A percentile compares a stretch with the other conserved stretches of the same genome.
phyloP scores from a whole-genome alignment of 2,113 vertebrate species.

The Festucalex cinctus region DNA sequence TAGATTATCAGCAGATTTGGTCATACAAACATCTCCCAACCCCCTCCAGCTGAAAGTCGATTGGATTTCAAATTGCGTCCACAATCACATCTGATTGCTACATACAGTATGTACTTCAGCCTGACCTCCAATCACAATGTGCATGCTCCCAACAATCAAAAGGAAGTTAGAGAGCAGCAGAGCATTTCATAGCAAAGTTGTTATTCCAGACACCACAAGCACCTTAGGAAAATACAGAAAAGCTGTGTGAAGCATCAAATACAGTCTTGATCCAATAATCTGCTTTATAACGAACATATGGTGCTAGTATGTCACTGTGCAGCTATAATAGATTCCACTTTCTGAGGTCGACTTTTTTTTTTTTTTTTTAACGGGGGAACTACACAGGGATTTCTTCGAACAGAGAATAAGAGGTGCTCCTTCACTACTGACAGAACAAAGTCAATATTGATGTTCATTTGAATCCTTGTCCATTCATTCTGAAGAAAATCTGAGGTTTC shows the following conservation, averaged over 20 bases:
- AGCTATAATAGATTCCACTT: too few relatives aligned
- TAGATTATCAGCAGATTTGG: constrained; percentile 10
- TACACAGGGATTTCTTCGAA: too few relatives aligned
- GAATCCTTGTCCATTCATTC: not conserved
- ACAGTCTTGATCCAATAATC: constrained; percentile 7
- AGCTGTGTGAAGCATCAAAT: constrained; percentile 26
- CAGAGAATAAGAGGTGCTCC: too few relatives aligned
- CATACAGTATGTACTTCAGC: constrained; percentile 34
- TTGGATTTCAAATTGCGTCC: constrained; percentile 25
- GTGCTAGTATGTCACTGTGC: too few relatives aligned
- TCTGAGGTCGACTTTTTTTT: too few relatives aligned
- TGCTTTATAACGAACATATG: not conserved
- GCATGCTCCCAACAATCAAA: constrained; percentile 35
- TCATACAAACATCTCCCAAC: not conserved
- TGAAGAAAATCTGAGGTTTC: not conserved
- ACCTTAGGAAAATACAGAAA: constrained; percentile 11
- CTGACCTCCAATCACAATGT: constrained; percentile 25
- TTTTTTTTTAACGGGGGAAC: too few relatives aligned
- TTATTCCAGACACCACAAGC: constrained; percentile 18
- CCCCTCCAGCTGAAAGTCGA: not conserved
- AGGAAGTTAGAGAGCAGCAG: constrained; percentile 38
- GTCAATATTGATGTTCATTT: too few relatives aligned
- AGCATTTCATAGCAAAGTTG: constrained; percentile 27
- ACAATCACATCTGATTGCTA: constrained; percentile 40
- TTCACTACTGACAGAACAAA: too few relatives aligned